Conservation (phyloP, 1,140 invertebrate species). For the Leptoteleia sp. region DNA sequence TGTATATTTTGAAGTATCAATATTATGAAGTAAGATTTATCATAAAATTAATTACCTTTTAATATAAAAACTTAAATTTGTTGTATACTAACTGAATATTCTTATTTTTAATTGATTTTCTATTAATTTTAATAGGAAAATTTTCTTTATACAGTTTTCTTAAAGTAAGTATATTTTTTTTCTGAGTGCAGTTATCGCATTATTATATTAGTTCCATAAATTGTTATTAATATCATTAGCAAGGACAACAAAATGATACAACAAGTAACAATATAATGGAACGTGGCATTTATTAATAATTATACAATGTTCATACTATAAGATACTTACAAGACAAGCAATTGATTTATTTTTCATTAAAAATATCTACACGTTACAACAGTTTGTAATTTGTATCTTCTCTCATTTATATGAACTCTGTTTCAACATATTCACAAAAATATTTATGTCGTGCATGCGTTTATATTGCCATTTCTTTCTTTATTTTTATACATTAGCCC, state of each 20-base stretch:
- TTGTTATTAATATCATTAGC: not conserved
- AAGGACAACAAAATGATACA: not conserved
- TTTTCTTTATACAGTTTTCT: too few relatives aligned
- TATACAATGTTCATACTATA: slow-evolving; percentile 63
- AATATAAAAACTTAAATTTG: too few relatives aligned
- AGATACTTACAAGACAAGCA: slow-evolving; percentile 64
- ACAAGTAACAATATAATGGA: slow-evolving; percentile 55
- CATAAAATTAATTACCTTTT: too few relatives aligned
- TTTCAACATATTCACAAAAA: slow-evolving; percentile 64
- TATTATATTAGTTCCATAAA: not conserved
- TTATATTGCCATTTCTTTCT: slow-evolving; percentile 50
- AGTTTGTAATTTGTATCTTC: slow-evolving; percentile 54
- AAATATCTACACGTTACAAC: slow-evolving; percentile 65
- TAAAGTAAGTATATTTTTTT: too few relatives aligned
- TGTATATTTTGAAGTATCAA: too few relatives aligned
- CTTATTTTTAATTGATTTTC: too few relatives aligned
- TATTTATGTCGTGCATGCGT: slow-evolving; percentile 57
- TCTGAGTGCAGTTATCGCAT: too few relatives aligned
- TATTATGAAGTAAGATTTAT: too few relatives aligned
- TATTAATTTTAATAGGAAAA: too few relatives aligned
- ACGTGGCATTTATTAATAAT: slow-evolving; percentile 65
- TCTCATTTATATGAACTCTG: slow-evolving; percentile 61
- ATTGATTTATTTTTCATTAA: slow-evolving; percentile 58
- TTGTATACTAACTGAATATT: too few relatives aligned
- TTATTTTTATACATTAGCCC: slow-evolving; percentile 37